phyloP scores from a whole-genome alignment of 2,113 vertebrate genomes.

The Tetrax tetrax region DNA sequence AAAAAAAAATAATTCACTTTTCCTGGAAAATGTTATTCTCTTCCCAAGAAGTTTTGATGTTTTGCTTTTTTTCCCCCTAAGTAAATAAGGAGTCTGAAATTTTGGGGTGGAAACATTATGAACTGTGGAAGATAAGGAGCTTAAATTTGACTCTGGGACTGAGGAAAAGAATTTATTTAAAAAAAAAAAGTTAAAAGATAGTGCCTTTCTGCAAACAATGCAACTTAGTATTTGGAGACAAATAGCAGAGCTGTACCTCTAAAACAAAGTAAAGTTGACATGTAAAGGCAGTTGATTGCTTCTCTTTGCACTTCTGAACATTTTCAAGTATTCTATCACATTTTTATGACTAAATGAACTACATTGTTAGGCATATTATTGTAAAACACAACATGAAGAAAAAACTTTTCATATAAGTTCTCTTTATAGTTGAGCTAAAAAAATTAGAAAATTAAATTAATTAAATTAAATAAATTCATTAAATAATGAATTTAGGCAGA shows the following conservation, averaged over 20 bases:
- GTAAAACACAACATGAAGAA: neutral
- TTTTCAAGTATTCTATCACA: neutral
- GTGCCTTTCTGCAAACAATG: neutral
- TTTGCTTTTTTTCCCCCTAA: neutral
- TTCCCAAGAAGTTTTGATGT: neutral
- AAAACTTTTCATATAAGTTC: neutral
- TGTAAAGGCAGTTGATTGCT: neutral
- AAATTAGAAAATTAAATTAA: neutral
- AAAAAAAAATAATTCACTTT: neutral
- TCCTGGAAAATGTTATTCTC: neutral
- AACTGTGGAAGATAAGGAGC: constrained; percentile 21
- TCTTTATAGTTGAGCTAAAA: neutral
- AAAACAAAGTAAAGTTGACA: neutral
- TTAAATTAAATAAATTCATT: too few relatives aligned
- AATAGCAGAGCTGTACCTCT: neutral
- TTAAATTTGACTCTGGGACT: neutral
- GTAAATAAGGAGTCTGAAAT: neutral
- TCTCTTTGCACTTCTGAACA: neutral
- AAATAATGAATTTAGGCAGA: neutral
- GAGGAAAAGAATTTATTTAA: neutral
- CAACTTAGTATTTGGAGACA: constrained; percentile 4
- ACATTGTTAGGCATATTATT: neutral
- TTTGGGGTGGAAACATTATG: neutral
- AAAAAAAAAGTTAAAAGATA: neutral
- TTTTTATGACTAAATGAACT: neutral